These are phyloP conservation scores for Gallirallus australis DNA, from an alignment of 2,797 vertebrate genomes.

Conservation along the genomic window DNA sequence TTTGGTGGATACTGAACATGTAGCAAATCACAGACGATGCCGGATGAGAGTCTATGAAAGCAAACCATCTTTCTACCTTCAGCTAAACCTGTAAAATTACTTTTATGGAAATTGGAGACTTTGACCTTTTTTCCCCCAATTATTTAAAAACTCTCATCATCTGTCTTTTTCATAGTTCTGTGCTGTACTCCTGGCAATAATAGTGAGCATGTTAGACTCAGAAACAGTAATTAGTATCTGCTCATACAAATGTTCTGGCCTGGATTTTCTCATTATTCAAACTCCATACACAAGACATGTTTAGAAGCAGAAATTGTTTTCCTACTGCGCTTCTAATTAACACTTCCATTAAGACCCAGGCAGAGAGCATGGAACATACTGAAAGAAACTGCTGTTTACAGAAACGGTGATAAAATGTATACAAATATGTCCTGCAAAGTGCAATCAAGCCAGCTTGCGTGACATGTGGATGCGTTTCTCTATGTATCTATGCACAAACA, in stretches of 20 bases:
- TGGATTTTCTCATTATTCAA: constrained; percentile 68
- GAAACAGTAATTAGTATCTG: constrained; percentile 43
- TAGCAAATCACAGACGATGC: background rate
- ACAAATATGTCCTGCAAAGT: constrained; percentile 64
- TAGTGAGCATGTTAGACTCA: background rate
- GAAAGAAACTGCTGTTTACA: constrained; percentile 61
- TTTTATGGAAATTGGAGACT: background rate
- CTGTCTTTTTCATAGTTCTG: background rate
- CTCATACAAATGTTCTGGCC: constrained; percentile 46
- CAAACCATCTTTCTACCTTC: background rate
- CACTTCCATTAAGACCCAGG: constrained; percentile 57
- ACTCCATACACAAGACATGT: constrained; percentile 28
- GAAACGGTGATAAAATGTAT: constrained; percentile 55
- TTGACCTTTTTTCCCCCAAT: background rate
- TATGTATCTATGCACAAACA: constrained; percentile 25
- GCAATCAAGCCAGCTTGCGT: constrained; percentile 48
- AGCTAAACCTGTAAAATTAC: background rate
- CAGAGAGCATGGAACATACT: constrained; percentile 59
- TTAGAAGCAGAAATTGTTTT: constrained; percentile 65
- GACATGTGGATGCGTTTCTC: constrained; percentile 58
- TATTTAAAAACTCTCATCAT: background rate
- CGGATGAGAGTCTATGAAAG: background rate
- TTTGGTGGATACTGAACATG: background rate
- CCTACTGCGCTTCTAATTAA: constrained; percentile 65
- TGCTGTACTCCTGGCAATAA: background rate